A percentile compares a stretch with the other conserved stretches of the same genome.
Conservation (phyloP, 2,797 vertebrate species). For the Hybognathus amarus region DNA sequence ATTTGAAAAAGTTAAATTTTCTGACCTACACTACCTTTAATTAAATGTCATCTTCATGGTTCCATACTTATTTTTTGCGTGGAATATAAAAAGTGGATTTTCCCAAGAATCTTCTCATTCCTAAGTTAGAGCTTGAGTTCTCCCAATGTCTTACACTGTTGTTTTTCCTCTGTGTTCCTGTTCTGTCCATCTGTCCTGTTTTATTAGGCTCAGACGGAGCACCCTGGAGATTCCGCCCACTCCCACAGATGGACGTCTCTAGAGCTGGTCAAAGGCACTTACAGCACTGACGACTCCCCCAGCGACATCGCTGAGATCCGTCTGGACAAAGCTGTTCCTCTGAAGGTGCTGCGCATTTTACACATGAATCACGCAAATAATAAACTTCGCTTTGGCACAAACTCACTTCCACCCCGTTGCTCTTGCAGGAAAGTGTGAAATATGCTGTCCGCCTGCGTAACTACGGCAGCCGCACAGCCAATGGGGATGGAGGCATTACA, state of each 20-base stretch:
- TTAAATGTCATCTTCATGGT: too few species aligned
- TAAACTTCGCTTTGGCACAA: neutral
- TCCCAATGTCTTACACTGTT: constrained; percentile 5
- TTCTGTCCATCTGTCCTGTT: constrained; percentile 10
- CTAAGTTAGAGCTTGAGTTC: neutral
- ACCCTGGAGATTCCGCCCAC: constrained; percentile 94
- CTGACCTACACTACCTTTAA: too few species aligned
- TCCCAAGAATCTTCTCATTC: neutral
- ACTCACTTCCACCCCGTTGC: constrained; percentile 31
- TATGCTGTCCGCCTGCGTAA: constrained; percentile 95
- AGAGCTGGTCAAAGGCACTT: constrained; percentile 97
- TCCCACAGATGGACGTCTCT: constrained; percentile 98
- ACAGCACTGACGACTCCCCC: constrained; percentile 97
- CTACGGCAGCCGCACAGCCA: constrained; percentile 98
- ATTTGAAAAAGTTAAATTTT: too few species aligned
- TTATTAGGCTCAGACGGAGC: constrained; percentile 88
- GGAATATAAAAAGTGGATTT: neutral
- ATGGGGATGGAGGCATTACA: constrained; percentile 98
- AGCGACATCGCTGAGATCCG: constrained; percentile 98
- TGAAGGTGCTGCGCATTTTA: constrained; percentile 83
- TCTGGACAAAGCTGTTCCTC: constrained; percentile 95
- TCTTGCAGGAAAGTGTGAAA: constrained; percentile 91
- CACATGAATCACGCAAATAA: neutral
- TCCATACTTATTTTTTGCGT: neutral
- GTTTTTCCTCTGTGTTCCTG: neutral